Evolutionary conservation across 2,888 invertebrate species (phyloP), one percentile per base, ranked within the genome.

Genomic region (Cybosia mesomella): DNA sequence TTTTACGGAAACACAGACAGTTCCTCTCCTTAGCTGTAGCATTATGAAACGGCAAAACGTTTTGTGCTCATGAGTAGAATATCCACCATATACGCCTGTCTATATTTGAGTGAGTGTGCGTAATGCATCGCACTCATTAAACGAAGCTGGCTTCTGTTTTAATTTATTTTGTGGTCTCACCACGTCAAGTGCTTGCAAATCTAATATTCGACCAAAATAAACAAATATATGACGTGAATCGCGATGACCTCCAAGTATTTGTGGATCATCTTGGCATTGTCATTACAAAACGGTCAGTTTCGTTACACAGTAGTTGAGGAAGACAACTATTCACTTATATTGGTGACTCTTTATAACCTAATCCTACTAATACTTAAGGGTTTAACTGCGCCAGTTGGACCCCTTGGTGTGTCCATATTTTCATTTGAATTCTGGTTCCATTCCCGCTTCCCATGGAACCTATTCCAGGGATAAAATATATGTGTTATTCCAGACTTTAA

Each of bases 231-330:
- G 74, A 68, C 49, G 49, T n/a, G 49, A n/a, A 49, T 9, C 72
- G 61, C 43, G 55, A 34, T 67, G 64, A 72, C 74, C 81, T 73
- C 53, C 71, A 70, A 65, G 39, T 76, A 79, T 77, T 80, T 73
- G 61, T 66, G 68, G 58, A 72, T 69, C 58, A 73, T 71, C 74
- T 81, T 75, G 73, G 78, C 75, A 71, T 72, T 70, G 60, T 76
- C 66, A 62, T 60, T 64, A 68, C 67, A 43, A 54, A 18, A 57
- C 64, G 53, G 36, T 24, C 57, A 64, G 60, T n/a, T 73, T 71
- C 24, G 24, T 43, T 61, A 22, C 34, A 59, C 21, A 36, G 22
- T 15, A 39, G 24, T 53, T 66, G 54, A n/a, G n/a, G 49, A 49
- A 49, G 49, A 49, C 49, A 49, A n/a, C 49, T n/a, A 18, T 3